Evolutionary conservation across 2,888 invertebrate species (phyloP).

Genomic region (Machimus atricapillus): DNA sequence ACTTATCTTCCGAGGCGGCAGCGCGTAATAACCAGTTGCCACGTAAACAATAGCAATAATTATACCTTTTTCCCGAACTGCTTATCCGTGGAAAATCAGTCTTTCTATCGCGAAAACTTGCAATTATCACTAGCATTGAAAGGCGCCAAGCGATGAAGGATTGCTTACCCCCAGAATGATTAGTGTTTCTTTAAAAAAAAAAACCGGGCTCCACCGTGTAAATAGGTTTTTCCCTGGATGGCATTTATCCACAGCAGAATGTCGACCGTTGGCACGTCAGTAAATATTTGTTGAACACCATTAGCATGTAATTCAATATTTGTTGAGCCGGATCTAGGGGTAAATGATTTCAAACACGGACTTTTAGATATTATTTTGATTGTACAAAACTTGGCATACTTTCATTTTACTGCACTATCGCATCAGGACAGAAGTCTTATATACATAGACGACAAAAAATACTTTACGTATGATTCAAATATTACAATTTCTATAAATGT

Average conservation of each 20-base stretch:
- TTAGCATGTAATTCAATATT: not conserved
- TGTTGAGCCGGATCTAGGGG: not conserved
- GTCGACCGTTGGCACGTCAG: not conserved
- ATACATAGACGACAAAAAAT: no score
- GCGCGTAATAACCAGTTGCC: constrained; percentile 28
- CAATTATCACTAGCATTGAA: constrained; percentile 35
- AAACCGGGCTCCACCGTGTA: constrained; percentile 3
- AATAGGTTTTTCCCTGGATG: not conserved
- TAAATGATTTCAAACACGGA: not conserved
- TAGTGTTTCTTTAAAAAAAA: constrained; percentile 30
- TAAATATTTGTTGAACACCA: not conserved
- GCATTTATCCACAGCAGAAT: not conserved
- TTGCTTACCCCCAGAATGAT: not conserved
- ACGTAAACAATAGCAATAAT: constrained; percentile 28
- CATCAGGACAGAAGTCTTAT: no score
- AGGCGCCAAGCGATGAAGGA: constrained; percentile 20
- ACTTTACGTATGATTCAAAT: no score
- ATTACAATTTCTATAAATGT: no score
- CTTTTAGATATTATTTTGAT: not conserved
- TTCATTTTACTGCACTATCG: no score
- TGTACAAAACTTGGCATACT: not conserved
- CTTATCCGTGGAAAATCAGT: constrained; percentile 35
- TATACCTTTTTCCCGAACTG: constrained; percentile 6
- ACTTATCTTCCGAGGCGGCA: constrained; percentile 3
- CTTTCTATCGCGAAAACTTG: constrained; percentile 18